Conservation (phyloP, 2,797 vertebrate species). For the Acanthopagrus latus region DNA sequence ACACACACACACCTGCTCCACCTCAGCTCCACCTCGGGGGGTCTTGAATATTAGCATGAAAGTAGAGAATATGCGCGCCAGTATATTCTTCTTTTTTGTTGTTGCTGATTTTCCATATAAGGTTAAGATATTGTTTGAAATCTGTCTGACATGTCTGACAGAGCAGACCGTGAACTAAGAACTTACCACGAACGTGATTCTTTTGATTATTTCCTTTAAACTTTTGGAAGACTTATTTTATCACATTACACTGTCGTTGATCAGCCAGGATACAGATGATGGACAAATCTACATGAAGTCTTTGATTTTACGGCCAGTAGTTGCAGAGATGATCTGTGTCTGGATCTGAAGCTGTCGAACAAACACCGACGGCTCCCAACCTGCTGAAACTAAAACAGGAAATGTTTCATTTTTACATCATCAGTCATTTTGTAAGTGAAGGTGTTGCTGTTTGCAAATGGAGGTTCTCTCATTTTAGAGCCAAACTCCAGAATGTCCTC, state of each 20-base stretch:
- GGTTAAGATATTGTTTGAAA: no score
- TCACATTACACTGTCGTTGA: background rate
- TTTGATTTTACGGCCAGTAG: background rate
- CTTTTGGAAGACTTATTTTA: no score
- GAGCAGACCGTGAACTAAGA: no score
- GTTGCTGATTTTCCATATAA: no score
- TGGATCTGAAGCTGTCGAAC: background rate
- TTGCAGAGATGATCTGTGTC: background rate
- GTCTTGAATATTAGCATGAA: no score
- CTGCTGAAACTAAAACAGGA: background rate
- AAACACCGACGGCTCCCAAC: background rate
- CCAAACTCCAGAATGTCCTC: conserved; percentile 34
- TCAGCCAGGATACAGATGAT: background rate
- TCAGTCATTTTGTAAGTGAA: conserved; percentile 32
- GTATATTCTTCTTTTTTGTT: no score
- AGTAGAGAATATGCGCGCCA: no score
- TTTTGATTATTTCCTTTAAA: no score
- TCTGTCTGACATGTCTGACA: no score
- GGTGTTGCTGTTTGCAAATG: conserved; percentile 43
- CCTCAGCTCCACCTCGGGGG: no score
- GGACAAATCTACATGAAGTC: background rate
- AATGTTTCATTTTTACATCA: background rate
- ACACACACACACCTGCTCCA: background rate
- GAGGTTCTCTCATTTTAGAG: conserved; percentile 46
- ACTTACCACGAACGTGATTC: no score